Evolutionary conservation across 2,888 invertebrate species (phyloP), one percentile per base, ranked within the genome.

Genomic region (Ellobium chinense): DNA sequence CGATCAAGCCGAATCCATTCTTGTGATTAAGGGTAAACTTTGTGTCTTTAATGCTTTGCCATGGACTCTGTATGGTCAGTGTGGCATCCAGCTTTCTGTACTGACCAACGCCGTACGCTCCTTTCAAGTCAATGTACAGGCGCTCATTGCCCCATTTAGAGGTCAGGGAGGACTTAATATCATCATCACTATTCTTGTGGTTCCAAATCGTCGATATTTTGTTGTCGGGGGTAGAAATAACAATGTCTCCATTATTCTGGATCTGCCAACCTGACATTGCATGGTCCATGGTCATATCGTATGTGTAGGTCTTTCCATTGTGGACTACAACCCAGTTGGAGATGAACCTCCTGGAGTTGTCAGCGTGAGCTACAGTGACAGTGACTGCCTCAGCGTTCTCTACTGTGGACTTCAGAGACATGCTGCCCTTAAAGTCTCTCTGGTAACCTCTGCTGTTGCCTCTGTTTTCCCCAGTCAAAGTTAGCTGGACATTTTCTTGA

Each of bases 241-340:
- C 78, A 9, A 89, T 56, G 12, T 85, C 80, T 7, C 90, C 90
- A 56, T 80, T 86, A 76, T 84, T 89, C 65, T 83, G 83, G 2
- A 89, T 21, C n/a, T 85, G 80, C 82, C 78, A 85, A 54, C 85
- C 85, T 46, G 68, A 72, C 5, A 80, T 21, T 63, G 56, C 70
- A 70, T 86, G 85, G 27, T 58, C 79, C 76, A 87, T 78, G 70
- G 85, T 80, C 18, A 87, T 81, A 34, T 85, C 80, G 27, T 46
- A n/a, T 39, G 24, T 12, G 54, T 70, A 70, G 9, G 34, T 73
- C 54, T 81, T 36, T 12, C 66, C 58, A 46, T 81, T 81, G 54
- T 56, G 58, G 7, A 12, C 39, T 21, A 81, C 2, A 18, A 21
- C 63, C 1, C 36, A 69, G 24, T 34, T 72, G 31, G 24, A 31